phyloP scores from a whole-genome alignment of 2,113 vertebrate genomes.

The Ictalurus furcatus region DNA sequence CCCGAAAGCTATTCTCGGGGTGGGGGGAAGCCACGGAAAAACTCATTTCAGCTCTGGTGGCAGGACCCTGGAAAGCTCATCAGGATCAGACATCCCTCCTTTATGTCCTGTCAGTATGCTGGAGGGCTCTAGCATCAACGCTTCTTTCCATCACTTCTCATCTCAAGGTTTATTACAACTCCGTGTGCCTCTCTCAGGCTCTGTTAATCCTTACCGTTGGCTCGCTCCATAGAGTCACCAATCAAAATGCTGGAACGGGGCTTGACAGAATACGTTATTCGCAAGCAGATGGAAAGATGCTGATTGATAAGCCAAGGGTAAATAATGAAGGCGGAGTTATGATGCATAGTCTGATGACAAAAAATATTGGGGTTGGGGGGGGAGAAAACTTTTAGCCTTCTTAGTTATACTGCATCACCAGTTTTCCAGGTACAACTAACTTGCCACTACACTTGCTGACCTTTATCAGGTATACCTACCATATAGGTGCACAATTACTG shows the following conservation, averaged over 20 bases:
- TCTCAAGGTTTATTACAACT: constrained; percentile 66
- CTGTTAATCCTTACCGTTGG: constrained; percentile 42
- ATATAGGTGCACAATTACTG: neutral
- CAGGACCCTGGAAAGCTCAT: constrained; percentile 72
- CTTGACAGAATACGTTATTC: constrained; percentile 3
- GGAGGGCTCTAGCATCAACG: constrained; percentile 61
- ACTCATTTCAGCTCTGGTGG: constrained; percentile 66
- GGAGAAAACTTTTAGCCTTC: neutral
- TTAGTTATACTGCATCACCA: neutral
- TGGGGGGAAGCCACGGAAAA: constrained; percentile 64
- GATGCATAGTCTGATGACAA: neutral
- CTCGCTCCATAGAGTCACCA: constrained; percentile 16
- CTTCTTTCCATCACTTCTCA: constrained; percentile 66
- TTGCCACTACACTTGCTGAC: neutral
- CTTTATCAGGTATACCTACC: neutral
- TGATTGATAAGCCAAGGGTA: constrained; percentile 5
- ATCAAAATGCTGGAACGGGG: neutral
- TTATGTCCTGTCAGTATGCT: constrained; percentile 60
- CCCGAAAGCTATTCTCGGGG: constrained; percentile 70
- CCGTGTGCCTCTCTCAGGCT: constrained; percentile 53
- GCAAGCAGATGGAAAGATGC: neutral
- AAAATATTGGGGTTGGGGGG: neutral
- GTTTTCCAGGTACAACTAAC: neutral
- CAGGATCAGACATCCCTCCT: constrained; percentile 70
- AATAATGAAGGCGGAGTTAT: neutral